Evolutionary conservation across 2,888 invertebrate species (phyloP).

Genomic region (Andricus curvator): DNA sequence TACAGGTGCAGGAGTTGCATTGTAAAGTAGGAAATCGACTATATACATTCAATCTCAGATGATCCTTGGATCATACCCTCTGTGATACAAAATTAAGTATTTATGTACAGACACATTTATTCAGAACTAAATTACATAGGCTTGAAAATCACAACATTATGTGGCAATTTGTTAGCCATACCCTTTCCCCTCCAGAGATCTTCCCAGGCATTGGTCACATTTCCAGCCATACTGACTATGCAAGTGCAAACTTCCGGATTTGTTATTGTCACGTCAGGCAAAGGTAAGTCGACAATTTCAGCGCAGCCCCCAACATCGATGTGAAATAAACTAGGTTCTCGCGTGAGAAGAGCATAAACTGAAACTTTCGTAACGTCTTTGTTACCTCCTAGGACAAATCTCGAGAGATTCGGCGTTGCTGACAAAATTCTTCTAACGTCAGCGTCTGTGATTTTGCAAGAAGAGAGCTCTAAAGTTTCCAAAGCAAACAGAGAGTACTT

Average conservation of each 20-base stretch:
- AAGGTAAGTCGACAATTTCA: slow-evolving; percentile 62
- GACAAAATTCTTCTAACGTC: slow-evolving; percentile 67
- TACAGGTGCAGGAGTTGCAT: slow-evolving; percentile 80
- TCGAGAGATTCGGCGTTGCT: slow-evolving; percentile 66
- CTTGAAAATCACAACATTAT: slow-evolving; percentile 68
- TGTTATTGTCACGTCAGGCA: slow-evolving; percentile 56
- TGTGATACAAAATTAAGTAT: neutral
- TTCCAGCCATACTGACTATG: slow-evolving; percentile 63
- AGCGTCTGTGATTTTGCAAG: slow-evolving; percentile 66
- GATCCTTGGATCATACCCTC: neutral
- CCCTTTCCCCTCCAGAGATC: slow-evolving; percentile 67
- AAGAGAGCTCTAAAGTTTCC: slow-evolving; percentile 69
- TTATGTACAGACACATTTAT: neutral
- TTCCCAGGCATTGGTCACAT: slow-evolving; percentile 67
- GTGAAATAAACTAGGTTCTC: slow-evolving; percentile 66
- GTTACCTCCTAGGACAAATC: slow-evolving; percentile 67
- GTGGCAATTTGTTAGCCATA: slow-evolving; percentile 60
- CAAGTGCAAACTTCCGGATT: slow-evolving; percentile 69
- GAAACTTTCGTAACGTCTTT: slow-evolving; percentile 62
- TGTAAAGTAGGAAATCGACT: slow-evolving; percentile 89
- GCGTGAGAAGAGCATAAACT: slow-evolving; percentile 61
- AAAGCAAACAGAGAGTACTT: slow-evolving; percentile 62
- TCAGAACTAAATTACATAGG: slow-evolving; percentile 54
- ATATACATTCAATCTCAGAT: slow-evolving; percentile 80
- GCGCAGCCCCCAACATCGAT: slow-evolving; percentile 70